Base-by-base conservation (phyloP, 2,888 invertebrate species). In the Meandrusa payeni region DNA sequence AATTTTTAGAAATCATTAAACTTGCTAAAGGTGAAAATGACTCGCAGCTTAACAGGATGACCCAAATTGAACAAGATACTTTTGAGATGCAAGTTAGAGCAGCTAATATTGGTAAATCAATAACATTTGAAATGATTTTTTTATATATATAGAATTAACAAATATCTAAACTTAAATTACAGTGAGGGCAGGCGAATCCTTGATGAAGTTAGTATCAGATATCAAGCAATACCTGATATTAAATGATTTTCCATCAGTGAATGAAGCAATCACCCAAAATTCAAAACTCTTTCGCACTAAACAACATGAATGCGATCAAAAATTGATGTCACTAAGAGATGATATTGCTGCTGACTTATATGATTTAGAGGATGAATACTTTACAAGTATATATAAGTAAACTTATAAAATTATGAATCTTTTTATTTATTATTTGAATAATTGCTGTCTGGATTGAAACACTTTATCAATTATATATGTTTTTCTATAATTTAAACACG, bases 211-310 rank as follows among this genome's bases (percentile, higher is more conserved):
- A 15, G 97, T 98, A 0, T 97, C 98, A 0, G 98, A 99, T 72
- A 96, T 99, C 50, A 99, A 99, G 68, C 98, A 99, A 70, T 99
- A 98, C 76, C 88, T 99, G 28, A 98, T 99, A 61, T 89, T 99
- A 10, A 99, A 99, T 76, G 99, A 99, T 80, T 99, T 99, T 71
- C 97, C 97, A 28, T 97, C 98, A 1, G 97, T 99, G 0, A 99
- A 99, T 75, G 97, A 98, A 68, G 96, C 98, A 0, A 98, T 99
- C 51, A 93, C 95, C n/a, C 94, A 95, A 57, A 97, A 97, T 70
- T 96, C 96, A 0, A 95, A 95, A 69, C 77, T 97, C 5, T 97
- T 96, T 68, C 92, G 96, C 42, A 94, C 94, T 0, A 96, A 96
- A 66, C 97, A 97, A 85, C 93, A 93, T 31, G 97, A 97, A 70